phyloP scores from a whole-genome alignment of 2,113 vertebrate species.

The Xiphophorus hellerii region DNA sequence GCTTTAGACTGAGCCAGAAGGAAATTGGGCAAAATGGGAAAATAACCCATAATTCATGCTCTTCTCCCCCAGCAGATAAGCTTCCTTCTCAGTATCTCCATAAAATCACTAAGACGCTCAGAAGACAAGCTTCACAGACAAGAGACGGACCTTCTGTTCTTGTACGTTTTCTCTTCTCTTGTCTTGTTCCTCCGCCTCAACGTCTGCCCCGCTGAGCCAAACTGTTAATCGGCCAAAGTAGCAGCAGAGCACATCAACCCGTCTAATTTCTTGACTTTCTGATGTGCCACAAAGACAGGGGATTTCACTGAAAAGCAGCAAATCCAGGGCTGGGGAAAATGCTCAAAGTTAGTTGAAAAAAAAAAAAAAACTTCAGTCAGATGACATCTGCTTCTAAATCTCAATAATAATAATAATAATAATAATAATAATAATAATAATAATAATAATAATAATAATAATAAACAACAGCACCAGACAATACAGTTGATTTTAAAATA shows the following conservation, averaged over 20 bases:
- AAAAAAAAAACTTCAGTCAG: too few relatives aligned
- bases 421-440: too few relatives aligned
- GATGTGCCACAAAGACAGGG: background rate
- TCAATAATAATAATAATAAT: too few relatives aligned
- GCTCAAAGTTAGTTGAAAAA: too few relatives aligned
- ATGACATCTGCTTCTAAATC: too few relatives aligned
- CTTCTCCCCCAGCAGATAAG: constrained; percentile 23
- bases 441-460: too few relatives aligned
- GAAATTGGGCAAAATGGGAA: constrained; percentile 57
- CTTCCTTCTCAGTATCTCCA: constrained; percentile 21
- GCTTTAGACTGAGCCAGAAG: constrained; percentile 34
- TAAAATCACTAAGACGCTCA: constrained; percentile 47
- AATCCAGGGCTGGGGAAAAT: background rate
- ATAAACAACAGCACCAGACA: too few relatives aligned
- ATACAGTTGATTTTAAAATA: too few relatives aligned
- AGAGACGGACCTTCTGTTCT: constrained; percentile 36
- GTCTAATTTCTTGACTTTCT: background rate
- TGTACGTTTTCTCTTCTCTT: background rate
- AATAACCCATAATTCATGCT: constrained; percentile 61
- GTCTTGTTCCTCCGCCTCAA: constrained; percentile 24
- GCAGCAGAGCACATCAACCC: constrained; percentile 1
- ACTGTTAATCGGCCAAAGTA: constrained; percentile 41
- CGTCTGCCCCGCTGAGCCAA: constrained; percentile 17
- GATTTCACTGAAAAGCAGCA: background rate
- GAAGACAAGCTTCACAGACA: constrained; percentile 29